Percentiles rank a stretch among this genome's conserved stretches.
phyloP scores from a whole-genome alignment of 2,113 vertebrate species.

The Pelvicachromis taeniatus region DNA sequence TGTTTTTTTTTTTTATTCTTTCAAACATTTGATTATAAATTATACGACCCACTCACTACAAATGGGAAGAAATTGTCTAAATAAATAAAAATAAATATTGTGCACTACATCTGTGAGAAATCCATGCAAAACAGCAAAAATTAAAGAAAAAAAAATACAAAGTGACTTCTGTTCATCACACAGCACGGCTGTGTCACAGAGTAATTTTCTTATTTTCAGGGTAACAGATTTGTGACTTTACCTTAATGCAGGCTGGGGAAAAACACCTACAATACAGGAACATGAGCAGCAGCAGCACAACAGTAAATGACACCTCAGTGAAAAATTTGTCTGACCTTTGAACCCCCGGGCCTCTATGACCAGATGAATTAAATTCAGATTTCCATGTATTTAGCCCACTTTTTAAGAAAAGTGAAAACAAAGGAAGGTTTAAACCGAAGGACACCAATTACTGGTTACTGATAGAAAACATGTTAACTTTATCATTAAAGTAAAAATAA shows the following conservation, averaged over 20 bases:
- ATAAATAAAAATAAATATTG: neutral
- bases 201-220: neutral
- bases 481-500: neutral
- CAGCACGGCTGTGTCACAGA: neutral
- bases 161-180: neutral
- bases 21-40: neutral
- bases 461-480: neutral
- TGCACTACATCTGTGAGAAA: neutral
- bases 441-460: neutral
- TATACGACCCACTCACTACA: neutral
- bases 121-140: neutral
- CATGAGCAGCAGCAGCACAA: neutral
- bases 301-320: neutral
- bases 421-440: neutral
- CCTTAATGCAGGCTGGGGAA: neutral
- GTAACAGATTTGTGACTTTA: neutral
- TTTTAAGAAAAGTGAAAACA: neutral
- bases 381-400: neutral
- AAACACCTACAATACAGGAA: neutral
- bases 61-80: neutral
- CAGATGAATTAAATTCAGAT: neutral
- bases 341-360: neutral
- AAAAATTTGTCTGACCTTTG: neutral
- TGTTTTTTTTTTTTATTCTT: neutral
- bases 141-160: neutral